A percentile compares a stretch with the other conserved stretches of the same genome.
phyloP scores from a whole-genome alignment of 2,888 invertebrate genomes.

The Orchesellides sinensis region DNA sequence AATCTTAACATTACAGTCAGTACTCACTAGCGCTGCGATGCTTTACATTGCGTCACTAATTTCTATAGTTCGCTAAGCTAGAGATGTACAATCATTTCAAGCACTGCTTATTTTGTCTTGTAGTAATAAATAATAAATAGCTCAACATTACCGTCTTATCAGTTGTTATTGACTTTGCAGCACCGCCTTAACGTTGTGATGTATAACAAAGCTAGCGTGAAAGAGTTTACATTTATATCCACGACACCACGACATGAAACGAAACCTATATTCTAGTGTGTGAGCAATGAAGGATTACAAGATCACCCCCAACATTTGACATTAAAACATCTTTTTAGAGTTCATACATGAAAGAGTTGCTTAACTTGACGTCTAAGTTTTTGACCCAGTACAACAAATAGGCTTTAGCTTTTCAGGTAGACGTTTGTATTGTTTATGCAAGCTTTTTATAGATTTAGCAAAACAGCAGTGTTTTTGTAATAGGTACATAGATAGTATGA shows the following conservation, averaged over 20 bases:
- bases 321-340: neutral
- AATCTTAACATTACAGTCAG: neutral
- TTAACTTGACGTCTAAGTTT: neutral
- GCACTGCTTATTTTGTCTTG: slow-evolving; percentile 41
- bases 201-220: neutral
- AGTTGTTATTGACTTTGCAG: neutral
- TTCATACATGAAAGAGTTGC: neutral
- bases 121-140: slow-evolving; percentile 23
- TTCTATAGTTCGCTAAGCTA: neutral
- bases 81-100: slow-evolving; percentile 23
- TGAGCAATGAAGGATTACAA: neutral
- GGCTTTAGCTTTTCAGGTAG: neutral
- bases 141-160: too few relatives aligned
- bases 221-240: neutral
- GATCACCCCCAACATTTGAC: neutral
- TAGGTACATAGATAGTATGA: neutral
- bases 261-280: neutral
- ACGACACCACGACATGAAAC: neutral
- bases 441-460: neutral
- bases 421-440: too few relatives aligned
- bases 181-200: neutral
- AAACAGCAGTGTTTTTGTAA: neutral
- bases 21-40: neutral
- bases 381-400: neutral
- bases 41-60: neutral